Conservation (phyloP, 2,113 vertebrate species). For the Xenus cinereus region DNA sequence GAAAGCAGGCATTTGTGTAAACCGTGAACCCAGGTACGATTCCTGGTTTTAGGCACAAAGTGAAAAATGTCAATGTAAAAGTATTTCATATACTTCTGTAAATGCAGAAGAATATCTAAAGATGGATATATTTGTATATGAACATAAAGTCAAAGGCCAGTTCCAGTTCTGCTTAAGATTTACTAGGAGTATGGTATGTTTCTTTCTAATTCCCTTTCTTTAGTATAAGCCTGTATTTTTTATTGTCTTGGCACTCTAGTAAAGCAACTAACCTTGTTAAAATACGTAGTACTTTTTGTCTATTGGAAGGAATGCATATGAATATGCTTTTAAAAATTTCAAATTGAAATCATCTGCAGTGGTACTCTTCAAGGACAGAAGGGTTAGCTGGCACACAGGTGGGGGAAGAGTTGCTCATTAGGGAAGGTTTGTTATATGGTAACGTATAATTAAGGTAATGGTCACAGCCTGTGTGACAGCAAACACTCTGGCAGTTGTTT, state of each 20-base stretch:
- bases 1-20: background rate
- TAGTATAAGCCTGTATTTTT: constrained; percentile 51
- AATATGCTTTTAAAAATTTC: constrained; percentile 55
- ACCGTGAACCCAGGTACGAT: rapidly evolving
- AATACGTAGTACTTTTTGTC: constrained; percentile 41
- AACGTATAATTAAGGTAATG: constrained; percentile 77
- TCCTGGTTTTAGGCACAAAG: background rate
- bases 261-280: constrained; percentile 53
- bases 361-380: constrained; percentile 71
- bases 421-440: constrained; percentile 74
- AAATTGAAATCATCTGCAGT: constrained; percentile 27
- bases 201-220: constrained; percentile 25
- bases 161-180: background rate
- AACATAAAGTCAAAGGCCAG: background rate
- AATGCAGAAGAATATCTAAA: background rate
- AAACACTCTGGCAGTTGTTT: constrained; percentile 71
- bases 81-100: background rate
- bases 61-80: background rate
- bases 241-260: constrained; percentile 66
- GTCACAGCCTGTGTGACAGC: constrained; percentile 71
- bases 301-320: constrained; percentile 39
- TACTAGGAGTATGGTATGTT: background rate
- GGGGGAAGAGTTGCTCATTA: constrained; percentile 76
- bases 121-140: background rate
- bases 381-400: constrained; percentile 52